Evolutionary conservation across 2,113 vertebrate genomes (phyloP).

Genomic region (Myanophis thanlyinensis): DNA sequence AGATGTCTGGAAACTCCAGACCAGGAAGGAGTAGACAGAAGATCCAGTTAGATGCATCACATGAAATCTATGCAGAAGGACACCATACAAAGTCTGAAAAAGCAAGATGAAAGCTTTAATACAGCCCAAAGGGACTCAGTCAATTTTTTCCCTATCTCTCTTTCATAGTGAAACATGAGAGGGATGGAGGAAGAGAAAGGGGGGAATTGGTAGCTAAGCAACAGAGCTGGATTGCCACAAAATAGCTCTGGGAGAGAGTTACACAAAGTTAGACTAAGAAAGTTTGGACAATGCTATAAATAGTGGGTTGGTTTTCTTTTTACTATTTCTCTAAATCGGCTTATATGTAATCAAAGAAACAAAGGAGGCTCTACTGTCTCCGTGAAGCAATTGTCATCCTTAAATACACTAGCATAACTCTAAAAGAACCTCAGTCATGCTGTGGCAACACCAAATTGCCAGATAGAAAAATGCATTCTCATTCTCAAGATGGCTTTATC

Average conservation of each 20-base stretch:
- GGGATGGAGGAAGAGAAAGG: background rate
- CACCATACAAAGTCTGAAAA: background rate
- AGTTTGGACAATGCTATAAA: background rate
- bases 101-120: background rate
- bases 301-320: background rate
- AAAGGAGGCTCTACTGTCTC: background rate
- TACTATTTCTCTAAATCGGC: background rate
- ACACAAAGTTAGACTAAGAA: background rate
- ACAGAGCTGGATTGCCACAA: background rate
- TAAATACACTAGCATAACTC: background rate
- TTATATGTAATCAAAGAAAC: background rate
- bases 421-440: background rate
- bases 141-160: background rate
- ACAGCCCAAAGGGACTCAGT: background rate
- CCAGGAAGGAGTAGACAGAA: background rate
- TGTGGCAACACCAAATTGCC: background rate
- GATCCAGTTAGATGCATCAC: background rate
- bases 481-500: background rate
- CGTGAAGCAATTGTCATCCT: background rate
- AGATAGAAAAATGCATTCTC: background rate
- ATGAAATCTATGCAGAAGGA: background rate
- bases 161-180: background rate
- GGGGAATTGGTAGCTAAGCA: background rate
- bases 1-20: background rate
- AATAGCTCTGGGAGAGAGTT: background rate